phyloP scores from a whole-genome alignment of 2,888 invertebrate species.

The Pharmacophagus antenor region DNA sequence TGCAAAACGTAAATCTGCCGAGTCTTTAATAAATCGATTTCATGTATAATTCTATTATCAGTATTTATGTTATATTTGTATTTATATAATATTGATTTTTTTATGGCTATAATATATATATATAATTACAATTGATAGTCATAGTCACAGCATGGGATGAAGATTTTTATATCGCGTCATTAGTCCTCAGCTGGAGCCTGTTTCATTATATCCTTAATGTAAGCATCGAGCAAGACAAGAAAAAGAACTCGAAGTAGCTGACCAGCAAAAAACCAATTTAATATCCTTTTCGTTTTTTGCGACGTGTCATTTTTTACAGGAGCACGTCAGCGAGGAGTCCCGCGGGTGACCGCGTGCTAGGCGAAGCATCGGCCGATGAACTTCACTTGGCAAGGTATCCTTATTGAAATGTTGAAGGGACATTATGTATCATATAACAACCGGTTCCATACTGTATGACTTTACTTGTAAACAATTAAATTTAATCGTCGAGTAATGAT shows the following conservation, averaged over 20 bases:
- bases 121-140: not conserved
- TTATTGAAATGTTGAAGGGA: not conserved
- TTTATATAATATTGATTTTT: too few species aligned
- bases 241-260: conserved; percentile 14
- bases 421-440: not conserved
- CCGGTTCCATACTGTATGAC: not conserved
- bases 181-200: not conserved
- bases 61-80: too few species aligned
- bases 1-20: conserved; percentile 2
- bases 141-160: not conserved
- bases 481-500: not conserved
- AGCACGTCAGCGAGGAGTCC: conserved; percentile 8
- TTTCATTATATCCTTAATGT: conserved; percentile 20
- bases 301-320: conserved; percentile 5
- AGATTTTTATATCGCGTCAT: not conserved
- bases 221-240: conserved; percentile 8
- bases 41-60: too few species aligned
- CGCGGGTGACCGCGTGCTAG: conserved; percentile 13
- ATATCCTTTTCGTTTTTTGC: conserved; percentile 22
- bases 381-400: not conserved
- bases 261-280: conserved; percentile 29
- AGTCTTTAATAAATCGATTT: not conserved
- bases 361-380: conserved; percentile 7
- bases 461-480: not conserved
- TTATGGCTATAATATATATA: too few species aligned